phyloP scores from a whole-genome alignment of 2,797 vertebrate species.

The Gambusia yucatana region DNA sequence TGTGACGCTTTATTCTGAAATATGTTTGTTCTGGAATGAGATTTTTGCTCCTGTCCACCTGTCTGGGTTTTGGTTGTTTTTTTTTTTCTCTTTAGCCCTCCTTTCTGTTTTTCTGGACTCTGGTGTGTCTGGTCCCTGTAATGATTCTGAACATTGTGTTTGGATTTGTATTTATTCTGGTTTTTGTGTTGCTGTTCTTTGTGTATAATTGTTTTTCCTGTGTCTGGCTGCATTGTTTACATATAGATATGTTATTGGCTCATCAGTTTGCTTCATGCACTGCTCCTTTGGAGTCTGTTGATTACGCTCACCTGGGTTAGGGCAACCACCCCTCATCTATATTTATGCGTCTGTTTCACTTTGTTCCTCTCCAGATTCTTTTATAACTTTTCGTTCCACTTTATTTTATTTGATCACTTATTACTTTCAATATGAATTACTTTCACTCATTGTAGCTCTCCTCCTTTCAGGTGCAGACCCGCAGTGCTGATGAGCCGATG shows the following conservation, averaged over 20 bases:
- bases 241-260: background rate
- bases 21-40: background rate
- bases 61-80: background rate
- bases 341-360: background rate
- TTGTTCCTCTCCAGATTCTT: background rate
- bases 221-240: background rate
- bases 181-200: background rate
- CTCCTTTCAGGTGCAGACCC: conserved; percentile 90
- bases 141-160: background rate
- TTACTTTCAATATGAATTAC: background rate
- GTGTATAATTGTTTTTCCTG: background rate
- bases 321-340: background rate
- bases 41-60: background rate
- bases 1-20: background rate
- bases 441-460: background rate
- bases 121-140: background rate
- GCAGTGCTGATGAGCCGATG: conserved; percentile 98
- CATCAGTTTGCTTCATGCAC: background rate
- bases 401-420: background rate
- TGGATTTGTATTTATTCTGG: background rate
- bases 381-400: background rate
- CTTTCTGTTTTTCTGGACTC: background rate
- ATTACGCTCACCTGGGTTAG: background rate
- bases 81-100: background rate
- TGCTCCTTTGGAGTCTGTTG: background rate